Evolutionary conservation across 2,113 vertebrate genomes (phyloP), one percentile per base, ranked within the genome.

Genomic region (Psettodes erumei): DNA sequence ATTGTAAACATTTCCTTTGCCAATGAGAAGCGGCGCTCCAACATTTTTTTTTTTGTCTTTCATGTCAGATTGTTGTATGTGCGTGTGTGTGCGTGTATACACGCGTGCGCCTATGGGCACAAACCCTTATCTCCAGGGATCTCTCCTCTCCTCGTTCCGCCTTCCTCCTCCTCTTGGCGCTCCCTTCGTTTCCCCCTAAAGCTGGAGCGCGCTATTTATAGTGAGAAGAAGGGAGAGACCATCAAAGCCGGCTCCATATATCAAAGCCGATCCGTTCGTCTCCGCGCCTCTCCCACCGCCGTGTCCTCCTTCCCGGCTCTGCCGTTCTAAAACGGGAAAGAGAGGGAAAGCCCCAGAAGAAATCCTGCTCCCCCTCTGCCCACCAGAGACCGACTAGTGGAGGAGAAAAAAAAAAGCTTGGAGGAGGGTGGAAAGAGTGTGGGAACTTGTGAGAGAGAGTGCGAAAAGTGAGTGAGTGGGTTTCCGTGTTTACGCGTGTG

Each of bases 161-260:
- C 67, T 53, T 77, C 79, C 69, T 83, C 77, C 79, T 71, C 83
- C 81, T 88, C 78, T 79, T 84, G 83, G 82, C 83, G 55, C 68
- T 81, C 76, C 58, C 61, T 50, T 53, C 54, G 3, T 53, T 68
- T 79, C 10, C 48, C 35, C 84, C 90, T 64, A 56, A 81, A 91
- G 90, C 86, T 85, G 85, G 75, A 83, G 80, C 79, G 67, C 16
- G 79, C 90, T 92, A 91, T 93, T 92, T 92, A 91, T 91, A 94
- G 90, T 38, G 81, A 86, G 70, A 81, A 86, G 86, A 81, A 72
- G 82, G 61, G 81, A 60, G 82, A 89, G 86, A 88, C 89, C 88
- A 94, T 94, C 92, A 93, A 93, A 93, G 91, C 88, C 74, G 84
- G 66, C 89, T 85, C 80, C 69, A 84, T 88, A 86, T 89, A 94